phyloP scores from a whole-genome alignment of 2,888 invertebrate species.

The Thecophora atra region DNA sequence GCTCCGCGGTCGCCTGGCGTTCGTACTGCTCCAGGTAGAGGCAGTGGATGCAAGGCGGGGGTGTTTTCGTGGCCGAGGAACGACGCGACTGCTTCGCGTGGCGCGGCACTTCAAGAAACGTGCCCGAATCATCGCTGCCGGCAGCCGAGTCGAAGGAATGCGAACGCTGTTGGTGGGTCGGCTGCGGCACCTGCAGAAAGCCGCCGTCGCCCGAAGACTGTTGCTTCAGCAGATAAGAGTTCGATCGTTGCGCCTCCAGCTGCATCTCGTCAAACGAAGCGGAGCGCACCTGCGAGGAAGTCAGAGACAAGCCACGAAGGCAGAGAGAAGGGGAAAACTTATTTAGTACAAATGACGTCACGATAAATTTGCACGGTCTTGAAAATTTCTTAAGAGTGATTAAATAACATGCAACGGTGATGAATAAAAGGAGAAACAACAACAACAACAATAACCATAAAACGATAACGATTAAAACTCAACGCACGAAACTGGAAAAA shows the following conservation, averaged over 20 bases:
- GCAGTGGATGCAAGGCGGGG: conserved; percentile 80
- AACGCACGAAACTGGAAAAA: too few relatives aligned
- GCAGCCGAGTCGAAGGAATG: conserved; percentile 81
- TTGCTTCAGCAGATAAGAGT: conserved; percentile 56
- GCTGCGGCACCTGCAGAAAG: conserved; percentile 75
- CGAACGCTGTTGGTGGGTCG: conserved; percentile 70
- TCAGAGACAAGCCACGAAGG: neutral
- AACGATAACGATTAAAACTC: neutral
- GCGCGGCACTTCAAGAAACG: conserved; percentile 71
- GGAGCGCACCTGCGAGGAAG: conserved; percentile 74
- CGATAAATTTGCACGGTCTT: neutral
- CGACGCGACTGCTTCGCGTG: conserved; percentile 71
- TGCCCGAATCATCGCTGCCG: conserved; percentile 74
- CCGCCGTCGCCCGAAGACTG: conserved; percentile 65
- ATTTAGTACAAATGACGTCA: neutral
- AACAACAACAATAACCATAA: neutral
- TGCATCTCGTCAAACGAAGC: conserved; percentile 92
- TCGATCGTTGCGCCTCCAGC: conserved; percentile 74
- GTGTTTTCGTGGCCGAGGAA: conserved; percentile 73
- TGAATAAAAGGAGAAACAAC: neutral
- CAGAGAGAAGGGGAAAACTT: conserved; percentile 5
- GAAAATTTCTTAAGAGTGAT: neutral
- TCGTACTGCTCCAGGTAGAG: conserved; percentile 80
- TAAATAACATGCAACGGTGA: neutral
- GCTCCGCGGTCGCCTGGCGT: conserved; percentile 67